Evolutionary conservation across 2,113 vertebrate species (phyloP), one percentile per base, ranked within the genome.

Genomic region (Platysteira castanea): DNA sequence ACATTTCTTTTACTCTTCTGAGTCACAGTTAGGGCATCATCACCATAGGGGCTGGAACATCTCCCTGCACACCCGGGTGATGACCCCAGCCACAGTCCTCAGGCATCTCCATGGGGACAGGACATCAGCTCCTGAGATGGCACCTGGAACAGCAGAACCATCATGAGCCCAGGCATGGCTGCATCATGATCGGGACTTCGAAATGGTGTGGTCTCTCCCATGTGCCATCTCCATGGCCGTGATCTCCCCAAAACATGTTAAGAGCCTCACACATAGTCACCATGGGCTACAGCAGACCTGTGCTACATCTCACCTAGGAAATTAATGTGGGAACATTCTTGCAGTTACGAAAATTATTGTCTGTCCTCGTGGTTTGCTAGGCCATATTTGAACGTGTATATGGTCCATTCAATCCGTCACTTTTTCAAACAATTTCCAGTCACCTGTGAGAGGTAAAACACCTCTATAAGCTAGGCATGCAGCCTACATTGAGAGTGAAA

Each of bases 341-440:
- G 26, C 13, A 31, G 9, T 65, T 30, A 35, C 60, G 14, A 54
- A 76, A 87, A 28, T 42, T 42, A 20, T 18, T 81, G 5, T 31
- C 42, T 8, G 0, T 54, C 19, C 2, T 63, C 0, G 0, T 30
- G 39, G 26, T 49, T 70, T 88, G 10, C 41, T 37, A 18, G 13
- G 23, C 10, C 18, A 13, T 42, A 41, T 5, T 1, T 24, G 23
- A 80, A 10, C 1, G 33, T 30, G 5, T 6, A 24, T 83, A 63
- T 47, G 8, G 5, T 84, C 21, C 5, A 15, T 77, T 47, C 13
- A 73, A 14, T 47, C 26, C 3, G 2, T 42, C 10, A 7, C 3
- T 76, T 80, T 75, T 83, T 33, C 31, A 46, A 70, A 24, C 17
- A 56, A 49, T 73, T 86, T 84, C 21, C 23, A 28, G 46, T 20